Evolutionary conservation across 2,888 invertebrate genomes (phyloP).

Genomic region (Idaea straminata): DNA sequence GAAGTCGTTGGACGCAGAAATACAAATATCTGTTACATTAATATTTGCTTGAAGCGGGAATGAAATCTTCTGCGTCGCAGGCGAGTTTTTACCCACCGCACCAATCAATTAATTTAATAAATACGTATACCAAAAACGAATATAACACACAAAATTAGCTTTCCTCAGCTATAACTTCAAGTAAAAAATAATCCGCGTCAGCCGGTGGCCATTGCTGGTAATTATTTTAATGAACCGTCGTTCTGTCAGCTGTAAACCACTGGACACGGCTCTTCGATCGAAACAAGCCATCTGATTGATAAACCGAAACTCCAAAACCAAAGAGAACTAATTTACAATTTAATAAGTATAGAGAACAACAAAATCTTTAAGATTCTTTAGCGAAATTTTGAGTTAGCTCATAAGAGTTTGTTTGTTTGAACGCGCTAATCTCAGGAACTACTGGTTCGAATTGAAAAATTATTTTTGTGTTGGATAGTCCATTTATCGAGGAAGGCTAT

Average conservation of each 20-base stretch:
- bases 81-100: too few species aligned
- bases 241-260: slow-evolving; percentile 48
- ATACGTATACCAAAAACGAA: slow-evolving; percentile 29
- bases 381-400: too few species aligned
- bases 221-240: slow-evolving; percentile 59
- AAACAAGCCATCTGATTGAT: slow-evolving; percentile 46
- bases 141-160: slow-evolving; percentile 5
- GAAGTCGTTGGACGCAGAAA: too few species aligned
- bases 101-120: not conserved
- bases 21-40: too few species aligned
- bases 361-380: not conserved
- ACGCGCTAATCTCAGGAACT: too few species aligned
- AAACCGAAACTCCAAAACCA: slow-evolving; percentile 12
- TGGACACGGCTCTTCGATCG: slow-evolving; percentile 48
- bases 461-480: too few species aligned
- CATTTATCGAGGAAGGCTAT: too few species aligned
- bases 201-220: slow-evolving; percentile 43
- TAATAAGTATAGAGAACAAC: not conserved
- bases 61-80: too few species aligned
- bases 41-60: too few species aligned
- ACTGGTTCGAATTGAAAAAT: too few species aligned
- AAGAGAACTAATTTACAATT: not conserved
- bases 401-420: too few species aligned
- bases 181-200: slow-evolving; percentile 44
- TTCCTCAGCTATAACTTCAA: slow-evolving; percentile 5